phyloP scores from a whole-genome alignment of 53 echinoderm and acorn worm genomes.

The Zoroaster sp. region DNA sequence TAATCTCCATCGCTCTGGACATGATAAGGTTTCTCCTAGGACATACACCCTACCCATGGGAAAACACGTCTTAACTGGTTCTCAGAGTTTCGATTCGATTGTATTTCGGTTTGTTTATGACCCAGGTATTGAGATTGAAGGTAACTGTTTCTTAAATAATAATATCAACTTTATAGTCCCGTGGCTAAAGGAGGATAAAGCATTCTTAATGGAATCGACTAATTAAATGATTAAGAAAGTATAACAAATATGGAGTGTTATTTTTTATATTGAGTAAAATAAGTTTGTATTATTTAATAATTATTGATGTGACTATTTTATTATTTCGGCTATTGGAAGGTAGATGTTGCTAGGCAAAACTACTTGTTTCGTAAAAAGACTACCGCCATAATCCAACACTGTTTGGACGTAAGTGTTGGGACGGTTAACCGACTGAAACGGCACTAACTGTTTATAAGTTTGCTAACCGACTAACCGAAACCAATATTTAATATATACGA shows the following conservation, averaged over 20 bases:
- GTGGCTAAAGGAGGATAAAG: background rate
- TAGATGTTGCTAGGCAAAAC: background rate
- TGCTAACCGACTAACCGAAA: too few species aligned
- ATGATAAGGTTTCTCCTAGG: background rate
- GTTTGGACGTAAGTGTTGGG: too few species aligned
- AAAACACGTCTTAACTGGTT: background rate
- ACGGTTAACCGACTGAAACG: too few species aligned
- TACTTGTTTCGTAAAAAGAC: too few species aligned
- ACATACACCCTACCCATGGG: background rate
- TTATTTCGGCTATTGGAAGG: background rate
- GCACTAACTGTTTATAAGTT: too few species aligned
- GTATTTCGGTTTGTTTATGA: constrained; percentile 12
- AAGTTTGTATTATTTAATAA: background rate
- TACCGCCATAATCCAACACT: too few species aligned
- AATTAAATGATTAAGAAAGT: too few species aligned
- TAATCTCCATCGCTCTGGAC: too few species aligned
- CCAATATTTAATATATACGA: too few species aligned
- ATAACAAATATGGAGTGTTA: background rate
- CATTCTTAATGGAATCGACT: background rate
- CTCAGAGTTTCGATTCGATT: background rate
- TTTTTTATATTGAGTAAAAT: background rate
- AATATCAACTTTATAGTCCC: background rate
- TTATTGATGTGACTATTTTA: background rate
- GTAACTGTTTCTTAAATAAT: background rate
- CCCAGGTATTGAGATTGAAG: background rate